Percentiles rank a stretch among this genome's conserved stretches.
Evolutionary conservation across 2,888 invertebrate species (phyloP).

Genomic region (Ennomos quercinarius): DNA sequence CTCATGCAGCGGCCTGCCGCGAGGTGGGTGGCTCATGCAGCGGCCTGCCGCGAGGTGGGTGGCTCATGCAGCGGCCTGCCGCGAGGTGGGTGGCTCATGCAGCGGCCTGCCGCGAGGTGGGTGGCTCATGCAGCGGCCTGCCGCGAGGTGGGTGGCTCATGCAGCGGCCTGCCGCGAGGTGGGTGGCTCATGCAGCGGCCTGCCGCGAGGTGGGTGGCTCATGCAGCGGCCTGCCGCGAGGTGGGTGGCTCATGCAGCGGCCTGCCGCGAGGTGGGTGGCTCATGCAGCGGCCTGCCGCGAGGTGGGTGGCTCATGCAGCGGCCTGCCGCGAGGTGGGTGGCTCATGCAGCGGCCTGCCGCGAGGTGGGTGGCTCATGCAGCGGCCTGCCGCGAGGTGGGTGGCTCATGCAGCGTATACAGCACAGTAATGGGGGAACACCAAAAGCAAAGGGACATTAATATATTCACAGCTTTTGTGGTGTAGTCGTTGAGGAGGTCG

Average conservation of each 20-base stretch:
- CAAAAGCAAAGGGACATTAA: no score
- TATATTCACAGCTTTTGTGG: no score
- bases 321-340: slow-evolving; percentile 77
- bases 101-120: no score
- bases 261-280: slow-evolving; percentile 86
- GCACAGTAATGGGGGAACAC: no score
- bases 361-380: no score
- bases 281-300: slow-evolving; percentile 89
- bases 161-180: slow-evolving; percentile 97
- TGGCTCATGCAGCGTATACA: no score
- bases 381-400: no score
- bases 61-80: slow-evolving; percentile 94
- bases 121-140: no score
- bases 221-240: slow-evolving; percentile 90
- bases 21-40: slow-evolving; percentile 87
- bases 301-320: slow-evolving; percentile 96
- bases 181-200: slow-evolving; percentile 30
- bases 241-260: slow-evolving; percentile 57
- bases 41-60: slow-evolving; percentile 91
- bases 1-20: slow-evolving; percentile 80
- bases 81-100: no score
- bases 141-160: no score
- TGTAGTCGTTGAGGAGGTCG: no score
- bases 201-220: slow-evolving; percentile 83
- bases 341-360: no score